These are phyloP conservation scores for Aldabrachelys gigantea DNA, from an alignment of 2,113 vertebrate genomes.

Conservation along the genomic window DNA sequence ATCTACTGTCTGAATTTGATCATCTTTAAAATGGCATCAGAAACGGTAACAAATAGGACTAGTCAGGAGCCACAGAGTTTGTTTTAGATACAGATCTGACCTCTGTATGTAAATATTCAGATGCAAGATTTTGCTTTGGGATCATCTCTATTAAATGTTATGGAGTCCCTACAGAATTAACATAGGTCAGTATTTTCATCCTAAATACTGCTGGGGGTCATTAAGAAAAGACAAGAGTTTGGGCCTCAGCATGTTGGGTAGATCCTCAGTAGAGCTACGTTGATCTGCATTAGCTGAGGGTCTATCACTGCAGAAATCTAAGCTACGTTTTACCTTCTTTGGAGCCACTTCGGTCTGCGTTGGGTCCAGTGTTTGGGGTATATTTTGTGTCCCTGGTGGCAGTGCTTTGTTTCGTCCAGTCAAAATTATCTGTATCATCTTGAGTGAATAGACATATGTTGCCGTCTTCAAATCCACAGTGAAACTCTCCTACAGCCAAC, in stretches of 20 bases:
- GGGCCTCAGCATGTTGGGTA: rapidly evolving
- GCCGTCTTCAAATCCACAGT: conserved; percentile 97
- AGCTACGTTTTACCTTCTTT: conserved; percentile 87
- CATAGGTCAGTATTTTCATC: not conserved
- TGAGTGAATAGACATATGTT: conserved; percentile 97
- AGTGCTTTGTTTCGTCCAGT: conserved; percentile 98
- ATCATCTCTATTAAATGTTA: rapidly evolving
- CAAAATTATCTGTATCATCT: conserved; percentile 96
- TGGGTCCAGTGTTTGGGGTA: conserved; percentile 96
- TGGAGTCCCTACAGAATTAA: not conserved
- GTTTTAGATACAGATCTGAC: not conserved
- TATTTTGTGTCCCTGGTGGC: conserved; percentile 96
- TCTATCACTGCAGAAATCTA: not conserved
- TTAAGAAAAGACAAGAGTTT: rapidly evolving
- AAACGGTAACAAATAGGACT: not conserved
- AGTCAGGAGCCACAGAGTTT: not conserved
- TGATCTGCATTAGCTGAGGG: not conserved
- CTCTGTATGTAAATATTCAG: not conserved
- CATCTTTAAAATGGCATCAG: not conserved
- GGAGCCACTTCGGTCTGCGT: conserved; percentile 90
- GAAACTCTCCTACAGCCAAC: conserved; percentile 90
- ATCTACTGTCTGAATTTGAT: not conserved
- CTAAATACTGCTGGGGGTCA: not conserved
- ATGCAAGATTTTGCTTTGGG: not conserved
- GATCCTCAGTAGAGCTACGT: rapidly evolving